A percentile compares a stretch with the other conserved stretches of the same genome.
Conservation (phyloP, 2,888 invertebrate genomes). For the Perithous albicinctus region DNA sequence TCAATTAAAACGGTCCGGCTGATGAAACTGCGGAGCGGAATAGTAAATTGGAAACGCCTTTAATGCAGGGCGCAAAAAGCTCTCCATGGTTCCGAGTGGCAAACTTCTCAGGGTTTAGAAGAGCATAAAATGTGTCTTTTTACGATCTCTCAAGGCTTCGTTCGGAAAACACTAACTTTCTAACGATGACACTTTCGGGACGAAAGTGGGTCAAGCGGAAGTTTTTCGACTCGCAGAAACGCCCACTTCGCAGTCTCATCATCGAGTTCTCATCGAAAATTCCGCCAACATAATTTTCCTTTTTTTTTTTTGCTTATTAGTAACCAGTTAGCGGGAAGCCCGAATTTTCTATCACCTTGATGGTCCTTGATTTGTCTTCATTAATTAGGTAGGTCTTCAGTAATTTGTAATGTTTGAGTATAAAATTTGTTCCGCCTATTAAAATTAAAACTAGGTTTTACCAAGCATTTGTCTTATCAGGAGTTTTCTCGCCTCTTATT, state of each 20-base stretch:
- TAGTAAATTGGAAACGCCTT: slow-evolving; percentile 38
- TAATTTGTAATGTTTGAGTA: too few species aligned
- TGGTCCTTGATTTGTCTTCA: too few species aligned
- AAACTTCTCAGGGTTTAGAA: slow-evolving; percentile 16
- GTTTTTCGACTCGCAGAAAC: slow-evolving; percentile 22
- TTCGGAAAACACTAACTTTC: slow-evolving; percentile 54
- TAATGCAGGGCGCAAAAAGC: slow-evolving; percentile 9
- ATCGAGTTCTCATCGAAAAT: slow-evolving; percentile 41
- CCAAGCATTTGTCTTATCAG: too few species aligned
- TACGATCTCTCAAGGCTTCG: slow-evolving; percentile 45
- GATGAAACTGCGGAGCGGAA: slow-evolving; percentile 34
- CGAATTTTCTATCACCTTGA: too few species aligned
- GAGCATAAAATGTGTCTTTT: slow-evolving; percentile 41
- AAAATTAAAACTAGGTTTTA: too few species aligned
- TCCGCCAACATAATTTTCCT: slow-evolving; percentile 22
- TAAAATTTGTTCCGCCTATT: too few species aligned
- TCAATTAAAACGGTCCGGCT: slow-evolving; percentile 38
- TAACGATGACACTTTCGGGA: slow-evolving; percentile 51
- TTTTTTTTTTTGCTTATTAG: too few species aligned
- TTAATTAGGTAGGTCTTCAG: too few species aligned
- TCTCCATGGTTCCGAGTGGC: not conserved
- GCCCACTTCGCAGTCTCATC: slow-evolving; percentile 23
- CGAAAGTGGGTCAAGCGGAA: slow-evolving; percentile 57
- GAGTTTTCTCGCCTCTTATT: too few species aligned
- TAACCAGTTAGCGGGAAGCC: too few species aligned